These are phyloP conservation scores for Molorchus minor DNA, from an alignment of 2,888 invertebrate species.

Conservation along the genomic window DNA sequence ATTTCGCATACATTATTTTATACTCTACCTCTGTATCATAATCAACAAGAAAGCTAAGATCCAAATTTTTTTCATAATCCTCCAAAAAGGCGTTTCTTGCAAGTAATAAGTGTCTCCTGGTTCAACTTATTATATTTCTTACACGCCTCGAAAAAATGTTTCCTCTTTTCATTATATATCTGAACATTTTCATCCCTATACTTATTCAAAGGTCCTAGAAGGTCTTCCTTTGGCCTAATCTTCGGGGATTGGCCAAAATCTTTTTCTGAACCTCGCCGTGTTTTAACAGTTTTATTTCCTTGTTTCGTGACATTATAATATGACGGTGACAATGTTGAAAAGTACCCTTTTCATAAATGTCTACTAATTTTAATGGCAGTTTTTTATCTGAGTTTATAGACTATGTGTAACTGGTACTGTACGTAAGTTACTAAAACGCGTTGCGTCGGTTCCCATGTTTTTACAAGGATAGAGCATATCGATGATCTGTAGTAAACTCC, in stretches of 20 bases:
- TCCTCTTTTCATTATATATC: slow-evolving; percentile 48
- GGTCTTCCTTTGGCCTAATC: slow-evolving; percentile 43
- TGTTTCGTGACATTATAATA: slow-evolving; percentile 26
- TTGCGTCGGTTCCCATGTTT: no score
- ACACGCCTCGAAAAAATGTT: slow-evolving; percentile 45
- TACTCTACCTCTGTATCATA: slow-evolving; percentile 27
- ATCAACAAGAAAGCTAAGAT: slow-evolving; percentile 45
- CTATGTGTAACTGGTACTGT: no score
- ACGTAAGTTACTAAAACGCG: no score
- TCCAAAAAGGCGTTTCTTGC: slow-evolving; percentile 43
- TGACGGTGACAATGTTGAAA: no score
- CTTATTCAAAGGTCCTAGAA: slow-evolving; percentile 46
- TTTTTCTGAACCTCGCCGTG: slow-evolving; percentile 49
- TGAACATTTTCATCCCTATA: slow-evolving; percentile 52
- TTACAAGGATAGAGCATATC: no score
- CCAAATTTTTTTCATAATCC: slow-evolving; percentile 43
- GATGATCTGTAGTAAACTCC: no score
- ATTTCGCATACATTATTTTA: neutral
- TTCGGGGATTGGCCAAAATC: slow-evolving; percentile 44
- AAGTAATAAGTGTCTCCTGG: slow-evolving; percentile 44
- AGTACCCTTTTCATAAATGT: no score
- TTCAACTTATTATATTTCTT: slow-evolving; percentile 49
- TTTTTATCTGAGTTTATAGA: no score
- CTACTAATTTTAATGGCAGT: no score
- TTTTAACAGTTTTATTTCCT: slow-evolving; percentile 26